Percentiles rank a stretch among this genome's conserved stretches.
These are phyloP conservation scores for Musca domestica DNA, from an alignment of 1,140 invertebrate species.

Conservation along the genomic window DNA sequence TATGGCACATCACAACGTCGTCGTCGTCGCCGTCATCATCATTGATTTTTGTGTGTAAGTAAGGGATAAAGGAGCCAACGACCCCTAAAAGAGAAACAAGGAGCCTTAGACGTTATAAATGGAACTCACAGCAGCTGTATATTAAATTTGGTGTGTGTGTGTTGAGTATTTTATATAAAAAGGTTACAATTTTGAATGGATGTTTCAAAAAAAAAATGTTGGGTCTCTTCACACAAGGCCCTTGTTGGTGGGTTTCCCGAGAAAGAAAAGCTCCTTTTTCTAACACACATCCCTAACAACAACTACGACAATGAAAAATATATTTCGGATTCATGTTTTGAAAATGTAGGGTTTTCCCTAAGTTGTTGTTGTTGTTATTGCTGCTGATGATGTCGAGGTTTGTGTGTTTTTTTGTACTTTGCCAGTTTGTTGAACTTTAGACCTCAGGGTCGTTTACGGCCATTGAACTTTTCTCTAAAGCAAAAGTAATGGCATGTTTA, in stretches of 20 bases:
- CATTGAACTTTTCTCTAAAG: slow-evolving; percentile 38
- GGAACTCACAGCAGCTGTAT: too few species aligned
- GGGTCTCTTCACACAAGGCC: too few species aligned
- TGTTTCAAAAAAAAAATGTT: too few species aligned
- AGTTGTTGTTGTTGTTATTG: neutral
- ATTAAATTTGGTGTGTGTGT: neutral
- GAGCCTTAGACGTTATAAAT: too few species aligned
- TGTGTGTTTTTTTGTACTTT: neutral
- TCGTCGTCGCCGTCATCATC: too few species aligned
- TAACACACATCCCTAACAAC: neutral
- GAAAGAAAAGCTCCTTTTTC: neutral
- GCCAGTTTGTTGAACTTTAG: slow-evolving; percentile 52
- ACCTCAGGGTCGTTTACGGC: slow-evolving; percentile 53
- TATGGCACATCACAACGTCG: neutral
- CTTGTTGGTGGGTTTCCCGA: neutral
- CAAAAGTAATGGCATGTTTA: slow-evolving; percentile 16
- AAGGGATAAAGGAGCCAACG: slow-evolving; percentile 19
- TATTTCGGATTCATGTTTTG: neutral
- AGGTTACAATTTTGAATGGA: too few species aligned
- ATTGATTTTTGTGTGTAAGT: slow-evolving; percentile 14
- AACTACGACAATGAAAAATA: neutral
- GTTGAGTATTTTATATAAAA: neutral
- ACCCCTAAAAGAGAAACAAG: slow-evolving; percentile 13
- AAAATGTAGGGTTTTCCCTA: slow-evolving; percentile 10
- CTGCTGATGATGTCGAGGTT: neutral